Percentiles rank a stretch among this genome's conserved stretches.
These are phyloP conservation scores for Chaenocephalus aceratus DNA, from an alignment of 2,113 vertebrate genomes.

Conservation along the genomic window DNA sequence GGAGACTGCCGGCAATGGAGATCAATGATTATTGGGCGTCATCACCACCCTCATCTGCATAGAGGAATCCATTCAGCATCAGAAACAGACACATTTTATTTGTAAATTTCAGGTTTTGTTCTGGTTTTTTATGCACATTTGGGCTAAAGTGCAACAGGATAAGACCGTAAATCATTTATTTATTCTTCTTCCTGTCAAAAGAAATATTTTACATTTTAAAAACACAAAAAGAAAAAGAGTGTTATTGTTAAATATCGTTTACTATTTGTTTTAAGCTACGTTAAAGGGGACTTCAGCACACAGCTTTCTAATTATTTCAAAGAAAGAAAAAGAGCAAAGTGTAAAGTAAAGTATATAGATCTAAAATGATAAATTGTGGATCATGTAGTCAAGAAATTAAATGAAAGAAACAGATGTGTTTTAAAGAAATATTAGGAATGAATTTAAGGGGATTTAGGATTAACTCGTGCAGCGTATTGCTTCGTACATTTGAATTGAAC, in stretches of 20 bases:
- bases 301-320: background rate
- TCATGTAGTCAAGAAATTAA: too few relatives aligned
- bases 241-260: too few relatives aligned
- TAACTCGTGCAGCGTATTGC: background rate
- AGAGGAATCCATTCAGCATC: slow-evolving; percentile 45
- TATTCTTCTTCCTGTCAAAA: background rate
- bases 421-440: too few relatives aligned
- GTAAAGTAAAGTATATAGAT: too few relatives aligned
- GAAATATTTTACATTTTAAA: background rate
- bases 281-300: background rate
- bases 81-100: background rate
- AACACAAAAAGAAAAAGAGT: background rate
- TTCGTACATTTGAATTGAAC: background rate
- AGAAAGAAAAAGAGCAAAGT: too few relatives aligned
- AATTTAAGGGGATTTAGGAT: background rate
- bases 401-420: too few relatives aligned
- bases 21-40: slow-evolving; percentile 76
- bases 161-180: background rate
- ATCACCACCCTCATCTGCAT: slow-evolving; percentile 66
- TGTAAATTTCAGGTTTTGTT: background rate
- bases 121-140: background rate
- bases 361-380: too few relatives aligned
- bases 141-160: background rate
- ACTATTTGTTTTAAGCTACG: too few relatives aligned
- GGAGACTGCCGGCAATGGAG: slow-evolving; percentile 61